These are phyloP conservation scores for Takifugu ocellatus DNA, from an alignment of 2,797 vertebrate genomes.

Conservation along the genomic window DNA sequence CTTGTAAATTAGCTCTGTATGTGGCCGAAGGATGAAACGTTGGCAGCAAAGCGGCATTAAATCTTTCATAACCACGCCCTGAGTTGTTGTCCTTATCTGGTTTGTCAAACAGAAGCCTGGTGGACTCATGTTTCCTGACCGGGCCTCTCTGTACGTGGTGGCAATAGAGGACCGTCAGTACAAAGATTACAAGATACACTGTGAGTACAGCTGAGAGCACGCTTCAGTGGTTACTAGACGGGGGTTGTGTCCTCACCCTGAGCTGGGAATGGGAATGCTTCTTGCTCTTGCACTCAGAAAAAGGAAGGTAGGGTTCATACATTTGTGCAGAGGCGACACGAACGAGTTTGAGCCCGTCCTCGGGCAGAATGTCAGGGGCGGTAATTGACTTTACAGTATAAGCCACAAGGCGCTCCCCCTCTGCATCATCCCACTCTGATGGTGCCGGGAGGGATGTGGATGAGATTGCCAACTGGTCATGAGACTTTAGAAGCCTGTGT, in stretches of 20 bases:
- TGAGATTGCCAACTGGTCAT: constrained; percentile 31
- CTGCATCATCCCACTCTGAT: constrained; percentile 32
- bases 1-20: no score
- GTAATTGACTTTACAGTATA: constrained; percentile 37
- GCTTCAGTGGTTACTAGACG: background rate
- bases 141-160: constrained; percentile 93
- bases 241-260: no score
- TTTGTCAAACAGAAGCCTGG: constrained; percentile 89
- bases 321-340: constrained; percentile 12
- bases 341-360: constrained; percentile 33
- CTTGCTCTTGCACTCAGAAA: background rate
- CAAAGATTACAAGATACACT: constrained; percentile 99
- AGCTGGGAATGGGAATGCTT: no score
- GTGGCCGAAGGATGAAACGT: constrained; percentile 76
- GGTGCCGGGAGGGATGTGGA: constrained; percentile 29
- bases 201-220: constrained; percentile 73
- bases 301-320: background rate
- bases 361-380: constrained; percentile 12
- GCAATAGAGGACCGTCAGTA: constrained; percentile 98
- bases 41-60: constrained; percentile 22
- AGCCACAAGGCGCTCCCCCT: constrained; percentile 47
- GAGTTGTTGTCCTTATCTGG: constrained; percentile 5
- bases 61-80: constrained; percentile 47
- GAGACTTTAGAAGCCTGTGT: constrained; percentile 15
- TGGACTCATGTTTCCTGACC: constrained; percentile 98